Evolutionary conservation across 2,113 vertebrate species (phyloP).

Genomic region (Vimba vimba): DNA sequence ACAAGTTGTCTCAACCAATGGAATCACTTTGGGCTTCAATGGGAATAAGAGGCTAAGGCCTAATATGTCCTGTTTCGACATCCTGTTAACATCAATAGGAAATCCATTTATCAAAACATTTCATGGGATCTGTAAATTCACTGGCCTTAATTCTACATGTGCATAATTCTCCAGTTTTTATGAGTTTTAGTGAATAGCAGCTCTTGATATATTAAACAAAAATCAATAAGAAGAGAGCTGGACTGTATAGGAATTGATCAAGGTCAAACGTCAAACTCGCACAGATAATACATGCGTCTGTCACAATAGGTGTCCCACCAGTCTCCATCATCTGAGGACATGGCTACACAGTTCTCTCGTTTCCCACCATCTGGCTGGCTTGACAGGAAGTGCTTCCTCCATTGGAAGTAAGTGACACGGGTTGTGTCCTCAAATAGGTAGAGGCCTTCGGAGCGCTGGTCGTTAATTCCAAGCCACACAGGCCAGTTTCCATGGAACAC

Average conservation of each 20-base stretch:
- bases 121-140: not conserved
- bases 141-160: not conserved
- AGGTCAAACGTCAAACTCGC: slow-evolving; percentile 81
- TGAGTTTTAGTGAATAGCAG: not conserved
- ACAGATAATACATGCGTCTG: slow-evolving; percentile 86
- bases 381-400: slow-evolving; percentile 84
- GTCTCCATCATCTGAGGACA: slow-evolving; percentile 88
- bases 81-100: not conserved
- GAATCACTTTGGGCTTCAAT: not conserved
- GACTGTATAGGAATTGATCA: not conserved
- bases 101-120: not conserved
- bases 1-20: not conserved
- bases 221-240: not conserved
- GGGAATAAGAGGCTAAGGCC: not conserved
- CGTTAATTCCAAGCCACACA: slow-evolving; percentile 87
- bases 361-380: slow-evolving; percentile 87
- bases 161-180: not conserved
- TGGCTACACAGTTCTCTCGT: slow-evolving; percentile 88
- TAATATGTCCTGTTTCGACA: not conserved
- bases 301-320: slow-evolving; percentile 95
- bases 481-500: slow-evolving; percentile 88
- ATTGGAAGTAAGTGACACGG: slow-evolving; percentile 85
- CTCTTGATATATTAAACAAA: not conserved
- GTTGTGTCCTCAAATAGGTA: slow-evolving; percentile 87
- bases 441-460: slow-evolving; percentile 83